phyloP scores from a whole-genome alignment of 2,797 vertebrate species.

The Siniperca undulata region DNA sequence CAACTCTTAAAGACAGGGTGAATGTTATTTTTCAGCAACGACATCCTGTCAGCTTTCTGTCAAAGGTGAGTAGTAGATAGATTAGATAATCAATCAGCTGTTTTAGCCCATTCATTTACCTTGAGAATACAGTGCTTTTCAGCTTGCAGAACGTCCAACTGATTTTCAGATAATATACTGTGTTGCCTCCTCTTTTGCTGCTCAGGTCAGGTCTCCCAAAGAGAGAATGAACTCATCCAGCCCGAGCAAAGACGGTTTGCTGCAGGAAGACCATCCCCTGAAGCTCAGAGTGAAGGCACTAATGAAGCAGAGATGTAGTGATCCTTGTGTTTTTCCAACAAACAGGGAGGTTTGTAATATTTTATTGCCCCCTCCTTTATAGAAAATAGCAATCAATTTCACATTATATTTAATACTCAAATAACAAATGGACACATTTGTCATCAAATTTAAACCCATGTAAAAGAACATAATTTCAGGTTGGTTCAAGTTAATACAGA shows the following conservation, averaged over 20 bases:
- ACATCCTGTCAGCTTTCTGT: slow-evolving; percentile 15
- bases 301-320: slow-evolving; percentile 39
- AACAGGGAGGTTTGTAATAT: slow-evolving; percentile 53
- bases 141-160: not conserved
- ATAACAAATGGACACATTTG: too few relatives aligned
- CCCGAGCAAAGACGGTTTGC: not conserved
- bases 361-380: not conserved
- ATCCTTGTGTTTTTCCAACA: not conserved
- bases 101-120: not conserved
- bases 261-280: slow-evolving; percentile 65
- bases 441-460: too few relatives aligned
- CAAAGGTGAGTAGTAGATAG: slow-evolving; percentile 50
- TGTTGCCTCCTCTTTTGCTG: not conserved
- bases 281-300: slow-evolving; percentile 67
- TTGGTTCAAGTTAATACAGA: too few relatives aligned
- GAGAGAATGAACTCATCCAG: not conserved
- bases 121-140: not conserved
- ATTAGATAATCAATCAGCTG: not conserved
- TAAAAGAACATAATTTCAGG: too few relatives aligned
- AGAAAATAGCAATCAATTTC: not conserved
- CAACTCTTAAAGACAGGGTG: slow-evolving; percentile 68
- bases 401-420: not conserved
- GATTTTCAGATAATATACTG: not conserved
- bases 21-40: slow-evolving; percentile 60
- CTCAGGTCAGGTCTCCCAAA: slow-evolving; percentile 11